These are phyloP conservation scores for Nomada fabriciana DNA, from an alignment of 2,888 invertebrate genomes.

Conservation along the genomic window DNA sequence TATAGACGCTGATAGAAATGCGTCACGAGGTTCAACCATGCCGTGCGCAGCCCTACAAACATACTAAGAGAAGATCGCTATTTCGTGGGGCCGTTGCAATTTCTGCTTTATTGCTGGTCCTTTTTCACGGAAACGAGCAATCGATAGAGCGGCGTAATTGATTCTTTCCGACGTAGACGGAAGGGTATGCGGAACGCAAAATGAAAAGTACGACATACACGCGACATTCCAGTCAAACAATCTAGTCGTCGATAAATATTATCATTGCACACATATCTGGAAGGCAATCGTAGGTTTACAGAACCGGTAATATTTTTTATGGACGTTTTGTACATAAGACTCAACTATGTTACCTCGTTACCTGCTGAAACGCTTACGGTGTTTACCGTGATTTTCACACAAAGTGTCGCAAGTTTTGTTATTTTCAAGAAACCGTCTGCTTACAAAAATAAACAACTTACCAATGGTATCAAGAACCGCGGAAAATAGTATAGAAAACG, in stretches of 20 bases:
- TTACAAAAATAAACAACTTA: not conserved
- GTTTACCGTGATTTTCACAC: constrained; percentile 47
- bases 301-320: constrained; percentile 59
- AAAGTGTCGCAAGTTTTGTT: constrained; percentile 15
- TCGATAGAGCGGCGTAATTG: not conserved
- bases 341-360: constrained; percentile 57
- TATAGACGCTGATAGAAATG: constrained; percentile 35
- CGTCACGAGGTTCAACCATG: constrained; percentile 41
- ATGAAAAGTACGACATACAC: not conserved
- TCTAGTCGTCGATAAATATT: constrained; percentile 36
- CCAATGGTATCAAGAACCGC: not conserved
- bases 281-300: constrained; percentile 41
- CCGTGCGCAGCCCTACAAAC: not conserved
- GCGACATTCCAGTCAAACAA: constrained; percentile 32
- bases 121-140: not conserved
- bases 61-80: not conserved
- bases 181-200: no score
- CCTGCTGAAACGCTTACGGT: constrained; percentile 41
- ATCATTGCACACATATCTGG: constrained; percentile 31
- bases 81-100: not conserved
- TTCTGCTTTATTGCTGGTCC: not conserved
- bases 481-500: not conserved
- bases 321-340: constrained; percentile 13
- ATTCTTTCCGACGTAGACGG: not conserved
- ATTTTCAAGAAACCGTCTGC: not conserved